phyloP scores from a whole-genome alignment of 1,140 invertebrate species.

The Meloidogyne hapla region DNA sequence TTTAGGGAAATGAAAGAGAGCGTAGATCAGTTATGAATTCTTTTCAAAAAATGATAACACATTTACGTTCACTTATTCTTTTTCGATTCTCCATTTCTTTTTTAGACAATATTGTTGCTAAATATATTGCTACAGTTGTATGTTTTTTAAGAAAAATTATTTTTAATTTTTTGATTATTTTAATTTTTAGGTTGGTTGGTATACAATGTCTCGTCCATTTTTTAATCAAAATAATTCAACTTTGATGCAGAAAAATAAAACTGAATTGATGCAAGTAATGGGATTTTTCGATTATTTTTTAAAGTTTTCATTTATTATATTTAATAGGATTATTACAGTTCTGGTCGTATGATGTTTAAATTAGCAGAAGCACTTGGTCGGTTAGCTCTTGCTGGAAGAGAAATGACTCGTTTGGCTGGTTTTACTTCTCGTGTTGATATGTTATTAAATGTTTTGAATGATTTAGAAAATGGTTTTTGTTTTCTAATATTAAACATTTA shows the following conservation, averaged over 20 bases:
- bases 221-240: slow-evolving; percentile 70
- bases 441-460: slow-evolving; percentile 80
- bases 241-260: slow-evolving; percentile 59
- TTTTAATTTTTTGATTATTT: not conserved
- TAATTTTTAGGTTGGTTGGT: slow-evolving; percentile 75
- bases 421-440: slow-evolving; percentile 88
- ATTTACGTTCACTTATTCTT: slow-evolving; percentile 82
- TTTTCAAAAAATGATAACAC: slow-evolving; percentile 78
- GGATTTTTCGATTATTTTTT: too few relatives aligned
- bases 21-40: slow-evolving; percentile 81
- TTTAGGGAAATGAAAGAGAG: slow-evolving; percentile 71
- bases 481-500: not conserved
- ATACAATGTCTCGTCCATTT: slow-evolving; percentile 89
- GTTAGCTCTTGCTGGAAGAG: slow-evolving; percentile 85
- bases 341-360: slow-evolving; percentile 92
- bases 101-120: slow-evolving; percentile 90
- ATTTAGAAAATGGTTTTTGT: slow-evolving; percentile 75
- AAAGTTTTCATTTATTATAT: slow-evolving; percentile 59
- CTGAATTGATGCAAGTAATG: slow-evolving; percentile 58
- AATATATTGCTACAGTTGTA: slow-evolving; percentile 84
- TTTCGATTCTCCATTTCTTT: slow-evolving; percentile 90
- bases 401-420: slow-evolving; percentile 87
- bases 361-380: slow-evolving; percentile 93
- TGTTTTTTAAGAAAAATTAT: not conserved
- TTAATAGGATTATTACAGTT: slow-evolving; percentile 82